A percentile compares a stretch with the other conserved stretches of the same genome.
Conservation (phyloP, 2,113 vertebrate species). For the Pluvialis apricaria region DNA sequence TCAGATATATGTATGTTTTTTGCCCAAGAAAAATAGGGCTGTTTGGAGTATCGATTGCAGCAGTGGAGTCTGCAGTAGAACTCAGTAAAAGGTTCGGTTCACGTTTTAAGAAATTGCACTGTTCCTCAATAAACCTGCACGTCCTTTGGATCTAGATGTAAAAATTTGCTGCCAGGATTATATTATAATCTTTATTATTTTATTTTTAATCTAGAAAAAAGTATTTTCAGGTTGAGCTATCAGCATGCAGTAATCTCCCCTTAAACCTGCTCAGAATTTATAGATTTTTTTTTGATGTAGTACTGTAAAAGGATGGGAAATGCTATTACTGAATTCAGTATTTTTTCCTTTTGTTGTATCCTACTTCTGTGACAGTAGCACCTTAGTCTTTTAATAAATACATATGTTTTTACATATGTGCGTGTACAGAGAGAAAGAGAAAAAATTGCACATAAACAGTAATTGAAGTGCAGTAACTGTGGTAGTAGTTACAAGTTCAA, state of each 20-base stretch:
- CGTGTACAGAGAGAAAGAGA: neutral
- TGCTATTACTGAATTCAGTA: neutral
- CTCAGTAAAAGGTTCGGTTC: neutral
- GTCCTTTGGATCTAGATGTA: neutral
- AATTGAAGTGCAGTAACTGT: neutral
- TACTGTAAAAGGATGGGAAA: neutral
- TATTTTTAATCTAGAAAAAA: neutral
- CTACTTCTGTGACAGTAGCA: neutral
- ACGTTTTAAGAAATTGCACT: neutral
- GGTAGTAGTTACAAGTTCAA: neutral
- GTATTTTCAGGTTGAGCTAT: neutral
- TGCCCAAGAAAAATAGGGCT: constrained; percentile 44
- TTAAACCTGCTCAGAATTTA: constrained; percentile 12
- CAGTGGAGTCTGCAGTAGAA: neutral
- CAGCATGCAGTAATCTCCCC: neutral
- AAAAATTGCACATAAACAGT: neutral
- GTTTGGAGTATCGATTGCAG: constrained; percentile 33
- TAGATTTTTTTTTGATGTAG: neutral
- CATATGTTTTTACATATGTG: neutral
- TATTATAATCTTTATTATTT: neutral
- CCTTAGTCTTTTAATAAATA: neutral
- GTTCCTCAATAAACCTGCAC: neutral
- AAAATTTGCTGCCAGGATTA: neutral
- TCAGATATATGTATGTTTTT: neutral
- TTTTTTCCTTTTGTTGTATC: neutral